Evolutionary conservation across 2,888 invertebrate genomes (phyloP), one percentile per base, ranked within the genome.

Genomic region (Noctuana brunneofusca): DNA sequence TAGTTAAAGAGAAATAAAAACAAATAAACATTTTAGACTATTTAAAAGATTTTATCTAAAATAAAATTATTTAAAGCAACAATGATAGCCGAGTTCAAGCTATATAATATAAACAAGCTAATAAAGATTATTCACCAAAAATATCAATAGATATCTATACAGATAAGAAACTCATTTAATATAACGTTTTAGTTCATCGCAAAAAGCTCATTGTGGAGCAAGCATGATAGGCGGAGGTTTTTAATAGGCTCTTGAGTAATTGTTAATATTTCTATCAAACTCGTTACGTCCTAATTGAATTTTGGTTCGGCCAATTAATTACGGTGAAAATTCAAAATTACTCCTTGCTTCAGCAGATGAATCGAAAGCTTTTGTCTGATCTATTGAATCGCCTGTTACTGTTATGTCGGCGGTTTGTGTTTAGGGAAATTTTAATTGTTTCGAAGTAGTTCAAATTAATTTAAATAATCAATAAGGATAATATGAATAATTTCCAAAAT

Each of bases 291-390:
- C 32, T 62, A 63, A 63, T 62, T 63, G 63, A 63, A 63, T 56
- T 63, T 63, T 63, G 50, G 56, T 63, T 63, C 43, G 18, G 6
- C 56, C 56, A 57, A 52, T 63, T 63, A 63, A 63, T 63, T 63
- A 63, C 43, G 41, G 56, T 62, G 32, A 52, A 63, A 52, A 24
- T 41, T 56, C 24, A 27, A 63, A 63, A 56, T 56, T 63, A 49
- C 41, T 24, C 22, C 24, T 43, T 24, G 6, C 41, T 24, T 18
- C 24, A 11, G 38, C 50, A 11, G 27, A 18, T 22, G 46, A 24
- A 12, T 18, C 24, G 9, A 50, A 50, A 49, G 38, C 58, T 18
- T 50, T 50, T 58, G 58, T 46, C 12, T 38, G 50, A 41, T 50
- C 38, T 58, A 58, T 50, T 50, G 38, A 58, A 58, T 49, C 14